phyloP scores from a whole-genome alignment of 2,888 invertebrate genomes.

The Spilosoma lubricipeda region DNA sequence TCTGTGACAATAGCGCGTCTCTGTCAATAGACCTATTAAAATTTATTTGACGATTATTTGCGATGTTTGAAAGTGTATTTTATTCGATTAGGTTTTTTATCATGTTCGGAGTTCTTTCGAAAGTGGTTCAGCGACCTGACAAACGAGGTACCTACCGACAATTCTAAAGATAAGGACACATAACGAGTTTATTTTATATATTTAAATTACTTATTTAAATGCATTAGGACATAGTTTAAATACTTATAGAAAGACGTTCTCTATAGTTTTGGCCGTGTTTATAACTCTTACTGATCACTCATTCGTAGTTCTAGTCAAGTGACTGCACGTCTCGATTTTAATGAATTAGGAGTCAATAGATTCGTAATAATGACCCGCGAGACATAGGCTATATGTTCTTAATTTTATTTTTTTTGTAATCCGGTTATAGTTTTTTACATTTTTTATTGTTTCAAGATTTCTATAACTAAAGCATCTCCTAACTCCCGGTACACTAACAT shows the following conservation, averaged over 20 bases:
- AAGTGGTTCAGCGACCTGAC: slow-evolving; percentile 35
- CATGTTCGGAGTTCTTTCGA: slow-evolving; percentile 19
- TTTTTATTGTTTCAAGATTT: too few relatives aligned
- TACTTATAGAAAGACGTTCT: background rate
- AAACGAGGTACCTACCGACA: background rate
- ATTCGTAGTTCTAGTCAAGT: too few relatives aligned
- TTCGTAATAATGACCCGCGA: too few relatives aligned
- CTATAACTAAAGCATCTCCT: too few relatives aligned
- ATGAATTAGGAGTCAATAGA: too few relatives aligned
- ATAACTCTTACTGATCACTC: too few relatives aligned
- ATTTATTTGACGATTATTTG: slow-evolving; percentile 13
- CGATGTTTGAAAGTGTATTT: slow-evolving; percentile 42
- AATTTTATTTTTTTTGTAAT: too few relatives aligned
- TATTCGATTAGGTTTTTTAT: slow-evolving; percentile 35
- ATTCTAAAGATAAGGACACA: slow-evolving; percentile 33
- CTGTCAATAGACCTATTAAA: slow-evolving; percentile 7
- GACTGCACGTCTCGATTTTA: too few relatives aligned
- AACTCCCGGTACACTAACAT: too few relatives aligned
- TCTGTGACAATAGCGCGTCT: slow-evolving; percentile 1
- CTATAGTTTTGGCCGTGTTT: background rate
- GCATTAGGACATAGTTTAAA: background rate
- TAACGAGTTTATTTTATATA: slow-evolving; percentile 9
- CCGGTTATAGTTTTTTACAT: too few relatives aligned
- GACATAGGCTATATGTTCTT: too few relatives aligned
- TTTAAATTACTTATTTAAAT: slow-evolving; percentile 26